A percentile compares a stretch with the other conserved stretches of the same genome.
These are phyloP conservation scores for Trachelipus rathkii DNA, from an alignment of 1,140 invertebrate genomes.

Conservation along the genomic window DNA sequence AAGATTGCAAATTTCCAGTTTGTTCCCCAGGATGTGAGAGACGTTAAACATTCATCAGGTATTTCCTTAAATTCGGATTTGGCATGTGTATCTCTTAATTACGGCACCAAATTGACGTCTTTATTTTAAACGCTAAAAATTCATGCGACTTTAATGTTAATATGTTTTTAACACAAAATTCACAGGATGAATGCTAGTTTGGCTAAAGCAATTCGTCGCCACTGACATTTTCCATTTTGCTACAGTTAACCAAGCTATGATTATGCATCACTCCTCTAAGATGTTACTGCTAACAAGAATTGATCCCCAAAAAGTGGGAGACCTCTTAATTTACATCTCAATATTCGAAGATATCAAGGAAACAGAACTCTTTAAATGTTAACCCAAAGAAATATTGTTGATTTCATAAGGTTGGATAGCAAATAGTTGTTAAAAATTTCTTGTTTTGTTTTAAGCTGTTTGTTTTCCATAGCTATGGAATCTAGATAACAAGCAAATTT, in stretches of 20 bases:
- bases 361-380: slow-evolving; percentile 25
- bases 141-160: no score
- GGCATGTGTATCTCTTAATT: neutral
- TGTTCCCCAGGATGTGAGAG: slow-evolving; percentile 24
- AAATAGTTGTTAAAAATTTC: no score
- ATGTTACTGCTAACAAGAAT: slow-evolving; percentile 63
- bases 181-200: slow-evolving; percentile 62
- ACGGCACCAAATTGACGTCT: neutral
- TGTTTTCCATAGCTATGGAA: no score
- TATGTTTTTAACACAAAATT: no score
- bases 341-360: slow-evolving; percentile 25
- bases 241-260: slow-evolving; percentile 64
- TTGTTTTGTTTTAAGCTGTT: no score
- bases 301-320: slow-evolving; percentile 61
- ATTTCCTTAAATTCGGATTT: neutral
- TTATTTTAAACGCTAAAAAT: no score
- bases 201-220: slow-evolving; percentile 53
- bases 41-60: slow-evolving; percentile 28
- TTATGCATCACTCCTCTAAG: slow-evolving; percentile 62
- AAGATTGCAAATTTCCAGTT: slow-evolving; percentile 26
- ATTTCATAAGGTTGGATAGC: slow-evolving; percentile 21
- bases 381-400: slow-evolving; percentile 28
- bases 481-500: neutral
- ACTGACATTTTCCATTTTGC: slow-evolving; percentile 40
- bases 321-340: slow-evolving; percentile 46